Percentiles rank a stretch among this genome's conserved stretches.
phyloP scores from a whole-genome alignment of 2,888 invertebrate genomes.

The Halictus ligatus region DNA sequence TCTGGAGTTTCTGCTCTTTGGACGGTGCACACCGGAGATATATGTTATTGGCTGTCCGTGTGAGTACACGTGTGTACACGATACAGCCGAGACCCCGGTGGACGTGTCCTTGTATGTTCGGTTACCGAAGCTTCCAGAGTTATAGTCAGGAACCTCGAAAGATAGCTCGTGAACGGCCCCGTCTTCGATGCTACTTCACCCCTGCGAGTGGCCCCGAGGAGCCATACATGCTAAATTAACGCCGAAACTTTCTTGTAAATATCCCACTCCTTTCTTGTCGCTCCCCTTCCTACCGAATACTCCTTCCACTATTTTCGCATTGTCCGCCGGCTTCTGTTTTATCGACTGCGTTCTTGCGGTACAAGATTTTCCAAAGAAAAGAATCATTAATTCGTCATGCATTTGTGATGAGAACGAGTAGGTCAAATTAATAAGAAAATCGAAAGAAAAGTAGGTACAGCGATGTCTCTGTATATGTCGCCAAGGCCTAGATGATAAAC shows the following conservation, averaged over 20 bases:
- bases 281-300: background rate
- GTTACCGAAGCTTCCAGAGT: constrained; percentile 73
- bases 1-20: constrained; percentile 82
- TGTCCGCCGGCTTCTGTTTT: background rate
- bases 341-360: background rate
- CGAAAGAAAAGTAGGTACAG: too few relatives aligned
- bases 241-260: background rate
- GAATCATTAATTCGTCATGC: too few relatives aligned
- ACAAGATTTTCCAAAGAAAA: too few relatives aligned
- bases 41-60: constrained; percentile 72
- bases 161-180: constrained; percentile 47
- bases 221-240: background rate
- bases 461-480: too few relatives aligned
- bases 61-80: constrained; percentile 57
- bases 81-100: constrained; percentile 39
- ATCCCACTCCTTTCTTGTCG: background rate
- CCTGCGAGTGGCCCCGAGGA: background rate
- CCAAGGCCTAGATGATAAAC: too few relatives aligned
- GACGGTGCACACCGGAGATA: constrained; percentile 76
- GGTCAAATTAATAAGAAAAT: too few relatives aligned
- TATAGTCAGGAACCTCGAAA: constrained; percentile 67
- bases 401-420: too few relatives aligned
- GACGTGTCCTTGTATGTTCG: constrained; percentile 66
- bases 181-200: constrained; percentile 34
- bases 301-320: background rate